These are phyloP conservation scores for Gymnoscopelus braueri DNA, from an alignment of 2,797 vertebrate species.

Conservation along the genomic window DNA sequence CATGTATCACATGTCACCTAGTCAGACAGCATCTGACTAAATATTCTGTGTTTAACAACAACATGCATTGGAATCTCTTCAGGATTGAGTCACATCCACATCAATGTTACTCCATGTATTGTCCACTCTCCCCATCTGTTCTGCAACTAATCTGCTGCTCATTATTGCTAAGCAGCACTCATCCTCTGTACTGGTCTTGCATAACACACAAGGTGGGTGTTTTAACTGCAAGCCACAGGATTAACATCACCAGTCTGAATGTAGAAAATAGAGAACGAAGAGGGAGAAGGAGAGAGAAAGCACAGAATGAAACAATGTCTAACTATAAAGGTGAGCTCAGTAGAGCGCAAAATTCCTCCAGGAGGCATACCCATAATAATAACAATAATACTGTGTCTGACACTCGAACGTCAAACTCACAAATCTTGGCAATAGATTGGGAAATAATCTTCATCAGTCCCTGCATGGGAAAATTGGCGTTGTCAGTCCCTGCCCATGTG, in stretches of 20 bases:
- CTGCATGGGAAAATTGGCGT: too few species aligned
- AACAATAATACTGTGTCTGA: too few species aligned
- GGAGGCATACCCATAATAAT: too few species aligned
- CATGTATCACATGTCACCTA: too few species aligned
- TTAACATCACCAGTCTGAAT: slow-evolving; percentile 42
- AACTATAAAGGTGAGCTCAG: too few species aligned
- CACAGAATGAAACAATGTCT: too few species aligned
- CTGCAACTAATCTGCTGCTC: slow-evolving; percentile 55
- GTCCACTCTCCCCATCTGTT: slow-evolving; percentile 28
- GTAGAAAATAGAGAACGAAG: slow-evolving; percentile 17
- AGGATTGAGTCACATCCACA: slow-evolving; percentile 41
- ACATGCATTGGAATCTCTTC: slow-evolving; percentile 23
- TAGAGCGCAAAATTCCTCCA: too few species aligned
- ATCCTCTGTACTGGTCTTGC: slow-evolving; percentile 61
- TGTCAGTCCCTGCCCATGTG: too few species aligned
- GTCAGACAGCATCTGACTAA: neutral
- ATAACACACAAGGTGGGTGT: slow-evolving; percentile 68
- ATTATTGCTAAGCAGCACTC: slow-evolving; percentile 59
- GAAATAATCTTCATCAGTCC: too few species aligned
- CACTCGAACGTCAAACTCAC: too few species aligned
- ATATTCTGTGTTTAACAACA: slow-evolving; percentile 3
- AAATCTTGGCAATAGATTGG: too few species aligned
- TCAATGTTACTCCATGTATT: slow-evolving; percentile 17
- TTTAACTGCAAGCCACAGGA: slow-evolving; percentile 51
- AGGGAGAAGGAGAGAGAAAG: slow-evolving; percentile 19